Percentiles rank a stretch among this genome's conserved stretches.
Evolutionary conservation across 2,797 vertebrate species (phyloP).

Genomic region (Anniella stebbinsi): DNA sequence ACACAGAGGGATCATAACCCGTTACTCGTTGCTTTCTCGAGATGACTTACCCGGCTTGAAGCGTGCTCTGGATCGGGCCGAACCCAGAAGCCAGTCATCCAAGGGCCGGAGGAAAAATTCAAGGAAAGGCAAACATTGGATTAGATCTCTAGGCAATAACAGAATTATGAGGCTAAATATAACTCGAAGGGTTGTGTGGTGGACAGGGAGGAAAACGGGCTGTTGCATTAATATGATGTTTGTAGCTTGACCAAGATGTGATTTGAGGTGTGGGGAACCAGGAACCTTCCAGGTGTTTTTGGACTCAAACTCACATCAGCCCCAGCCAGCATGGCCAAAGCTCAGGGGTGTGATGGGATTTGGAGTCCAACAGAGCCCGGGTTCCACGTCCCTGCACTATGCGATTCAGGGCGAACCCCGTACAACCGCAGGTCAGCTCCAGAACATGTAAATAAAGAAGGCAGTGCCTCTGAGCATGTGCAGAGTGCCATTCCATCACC

Average conservation of each 20-base stretch:
- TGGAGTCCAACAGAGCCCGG: too few species aligned
- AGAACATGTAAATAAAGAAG: neutral
- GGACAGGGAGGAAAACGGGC: neutral
- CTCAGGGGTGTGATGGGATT: too few species aligned
- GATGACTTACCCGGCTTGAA: constrained; percentile 50
- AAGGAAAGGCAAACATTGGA: constrained; percentile 24
- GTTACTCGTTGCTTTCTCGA: accelerated
- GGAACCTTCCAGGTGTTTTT: too few species aligned
- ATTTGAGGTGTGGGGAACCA: too few species aligned
- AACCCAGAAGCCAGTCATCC: neutral
- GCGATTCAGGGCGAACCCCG: neutral
- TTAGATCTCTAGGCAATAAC: constrained; percentile 25
- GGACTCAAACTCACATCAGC: too few species aligned
- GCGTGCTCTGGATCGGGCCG: constrained; percentile 24
- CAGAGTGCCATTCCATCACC: neutral
- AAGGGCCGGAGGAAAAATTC: accelerated
- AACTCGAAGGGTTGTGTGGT: neutral
- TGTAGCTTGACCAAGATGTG: neutral
- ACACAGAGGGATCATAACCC: neutral
- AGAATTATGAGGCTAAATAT: neutral
- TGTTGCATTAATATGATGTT: neutral
- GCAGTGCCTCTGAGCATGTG: neutral
- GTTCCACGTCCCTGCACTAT: neutral
- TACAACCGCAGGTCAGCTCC: too few species aligned
- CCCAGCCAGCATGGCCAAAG: too few species aligned